Conservation (phyloP, 2,888 invertebrate species). For the Scaptomyza polygonia region DNA sequence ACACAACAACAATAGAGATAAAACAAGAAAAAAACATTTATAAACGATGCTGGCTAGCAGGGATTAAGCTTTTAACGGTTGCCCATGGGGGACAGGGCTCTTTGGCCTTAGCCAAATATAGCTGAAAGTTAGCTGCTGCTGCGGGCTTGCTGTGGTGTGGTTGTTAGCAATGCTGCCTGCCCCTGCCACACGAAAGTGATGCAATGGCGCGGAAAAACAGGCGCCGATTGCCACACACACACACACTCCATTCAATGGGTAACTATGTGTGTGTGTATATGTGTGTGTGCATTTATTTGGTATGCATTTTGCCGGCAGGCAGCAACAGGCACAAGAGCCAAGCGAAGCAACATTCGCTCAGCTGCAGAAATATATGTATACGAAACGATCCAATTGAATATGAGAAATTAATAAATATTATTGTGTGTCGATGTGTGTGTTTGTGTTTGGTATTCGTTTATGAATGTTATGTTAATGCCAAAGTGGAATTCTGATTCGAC, state of each 20-base stretch:
- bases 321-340: not conserved
- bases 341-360: not conserved
- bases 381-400: conserved; percentile 24
- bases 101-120: conserved; percentile 36
- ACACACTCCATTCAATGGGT: conserved; percentile 38
- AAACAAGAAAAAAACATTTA: not conserved
- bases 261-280: conserved; percentile 3
- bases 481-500: conserved; percentile 36
- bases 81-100: conserved; percentile 47
- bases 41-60: conserved; percentile 24
- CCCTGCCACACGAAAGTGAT: conserved; percentile 48
- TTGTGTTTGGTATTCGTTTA: conserved; percentile 22
- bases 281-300: conserved; percentile 33
- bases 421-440: too few species aligned
- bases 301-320: conserved; percentile 41
- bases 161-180: conserved; percentile 34
- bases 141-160: conserved; percentile 22
- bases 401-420: conserved; percentile 27
- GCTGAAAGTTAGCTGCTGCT: not conserved
- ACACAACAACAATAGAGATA: too few species aligned
- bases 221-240: conserved; percentile 56
- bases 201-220: conserved; percentile 63
- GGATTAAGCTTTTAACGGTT: conserved; percentile 20
- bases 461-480: conserved; percentile 27
- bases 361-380: not conserved